phyloP scores from a whole-genome alignment of 2,888 invertebrate genomes.

The Himalopsyche japonica region DNA sequence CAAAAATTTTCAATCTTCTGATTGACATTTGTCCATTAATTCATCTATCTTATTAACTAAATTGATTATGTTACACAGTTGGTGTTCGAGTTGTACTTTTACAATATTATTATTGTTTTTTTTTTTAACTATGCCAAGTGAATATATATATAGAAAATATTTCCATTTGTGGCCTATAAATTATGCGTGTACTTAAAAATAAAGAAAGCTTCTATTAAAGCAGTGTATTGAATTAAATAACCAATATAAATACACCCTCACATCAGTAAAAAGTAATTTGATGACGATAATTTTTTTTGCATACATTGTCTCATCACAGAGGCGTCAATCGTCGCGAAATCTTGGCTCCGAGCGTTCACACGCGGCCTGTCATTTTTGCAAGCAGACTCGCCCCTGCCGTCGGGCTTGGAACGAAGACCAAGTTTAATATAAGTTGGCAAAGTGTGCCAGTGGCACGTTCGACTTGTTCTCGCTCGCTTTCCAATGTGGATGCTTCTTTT shows the following conservation, averaged over 20 bases:
- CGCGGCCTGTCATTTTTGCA: neutral
- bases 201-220: too few species aligned
- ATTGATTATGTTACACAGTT: too few species aligned
- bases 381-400: neutral
- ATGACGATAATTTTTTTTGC: neutral
- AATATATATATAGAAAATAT: too few species aligned
- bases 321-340: neutral
- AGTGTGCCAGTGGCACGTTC: conserved; percentile 23
- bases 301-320: neutral
- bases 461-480: neutral
- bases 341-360: neutral
- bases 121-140: too few species aligned
- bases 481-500: neutral
- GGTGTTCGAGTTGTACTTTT: too few species aligned
- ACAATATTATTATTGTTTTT: too few species aligned
- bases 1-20: too few species aligned
- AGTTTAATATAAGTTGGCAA: neutral
- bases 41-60: too few species aligned
- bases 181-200: too few species aligned
- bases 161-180: too few species aligned
- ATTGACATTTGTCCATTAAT: too few species aligned
- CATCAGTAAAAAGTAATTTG: neutral
- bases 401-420: neutral
- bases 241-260: neutral
- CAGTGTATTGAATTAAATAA: too few species aligned